Base-by-base conservation (phyloP, 1,140 invertebrate species). In the Diplogasteroides magnus region DNA sequence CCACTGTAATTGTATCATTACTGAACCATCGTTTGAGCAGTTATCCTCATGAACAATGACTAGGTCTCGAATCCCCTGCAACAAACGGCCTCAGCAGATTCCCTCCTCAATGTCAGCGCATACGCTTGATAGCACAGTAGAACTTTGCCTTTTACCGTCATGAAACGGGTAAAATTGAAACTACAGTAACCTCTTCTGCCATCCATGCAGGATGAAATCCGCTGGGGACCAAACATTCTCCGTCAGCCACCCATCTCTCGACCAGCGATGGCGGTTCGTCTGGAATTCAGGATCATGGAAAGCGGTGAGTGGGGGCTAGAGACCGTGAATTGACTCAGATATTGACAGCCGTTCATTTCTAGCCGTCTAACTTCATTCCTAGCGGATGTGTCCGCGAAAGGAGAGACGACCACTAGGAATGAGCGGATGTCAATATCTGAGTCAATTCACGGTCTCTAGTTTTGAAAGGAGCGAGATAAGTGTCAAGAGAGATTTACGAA, bases 151-250 rank as follows among this genome's bases (percentile, higher is more conserved):
- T n/a, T n/a, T n/a, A 32, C 11, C 29, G 62, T 37, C 62, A 64
- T 14, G 62, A 64, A 11, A 37, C 62, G 62, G 48, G 48, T 6
- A 29, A 13, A 29, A 25, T 31, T 6, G 62, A 6, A 25, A 48
- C 57, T 57, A 13, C 64, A 2, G 25, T 73, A 71, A n/a, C 62
- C 55, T 67, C 28, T 31, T 31, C 31, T 76, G 72, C 74, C 74
- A 76, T 6, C 74, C 74, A 56, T 76, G 74, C 37, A 76, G 66
- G 1, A 76, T 67, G 57, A 76, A 76, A 28, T 76, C 74, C 1
- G 25, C 60, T 3, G 37, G 57, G 26, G 55, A 62, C 74, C 74
- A 76, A 0, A 67, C 27, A 0, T 71, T 69, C 27, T 71, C 28
- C 1, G 74, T 76, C 0, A 76, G 69, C 74, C 74, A 76, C 6